These are phyloP conservation scores for Drosophila stalkeri DNA, from an alignment of 2,888 invertebrate genomes.

Conservation along the genomic window DNA sequence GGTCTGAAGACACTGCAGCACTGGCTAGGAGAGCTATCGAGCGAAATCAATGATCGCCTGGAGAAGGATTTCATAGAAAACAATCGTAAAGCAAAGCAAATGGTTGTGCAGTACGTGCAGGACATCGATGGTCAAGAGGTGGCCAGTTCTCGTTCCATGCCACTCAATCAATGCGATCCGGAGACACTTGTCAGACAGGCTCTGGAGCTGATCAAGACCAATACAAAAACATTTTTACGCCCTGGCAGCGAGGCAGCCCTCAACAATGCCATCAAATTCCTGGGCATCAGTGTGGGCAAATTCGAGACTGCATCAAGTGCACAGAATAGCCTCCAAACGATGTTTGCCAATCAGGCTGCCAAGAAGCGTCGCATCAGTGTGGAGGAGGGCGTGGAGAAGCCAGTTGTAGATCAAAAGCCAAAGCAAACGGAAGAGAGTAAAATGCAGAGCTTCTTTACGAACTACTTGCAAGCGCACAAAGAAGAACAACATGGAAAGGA, in stretches of 20 bases:
- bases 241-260: slow-evolving; percentile 74
- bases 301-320: slow-evolving; percentile 88
- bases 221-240: slow-evolving; percentile 84
- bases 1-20: slow-evolving; percentile 89
- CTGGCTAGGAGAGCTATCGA: slow-evolving; percentile 93
- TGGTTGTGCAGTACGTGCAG: slow-evolving; percentile 91
- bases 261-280: slow-evolving; percentile 88
- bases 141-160: slow-evolving; percentile 88
- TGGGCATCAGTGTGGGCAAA: slow-evolving; percentile 92
- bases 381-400: slow-evolving; percentile 42
- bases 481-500: not conserved
- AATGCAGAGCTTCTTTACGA: slow-evolving; percentile 68
- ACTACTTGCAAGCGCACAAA: slow-evolving; percentile 59
- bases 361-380: slow-evolving; percentile 72
- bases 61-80: slow-evolving; percentile 92
- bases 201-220: slow-evolving; percentile 89
- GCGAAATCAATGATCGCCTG: slow-evolving; percentile 93
- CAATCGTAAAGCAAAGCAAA: slow-evolving; percentile 90
- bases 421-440: slow-evolving; percentile 57
- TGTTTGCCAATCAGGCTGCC: slow-evolving; percentile 86
- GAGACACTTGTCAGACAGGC: slow-evolving; percentile 89
- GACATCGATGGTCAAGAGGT: slow-evolving; percentile 86
- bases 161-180: slow-evolving; percentile 88
- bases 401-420: slow-evolving; percentile 33
- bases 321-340: slow-evolving; percentile 87